Evolutionary conservation across 2,797 vertebrate genomes (phyloP), one percentile per base, ranked within the genome.

Genomic region (Argyrosomus regius): DNA sequence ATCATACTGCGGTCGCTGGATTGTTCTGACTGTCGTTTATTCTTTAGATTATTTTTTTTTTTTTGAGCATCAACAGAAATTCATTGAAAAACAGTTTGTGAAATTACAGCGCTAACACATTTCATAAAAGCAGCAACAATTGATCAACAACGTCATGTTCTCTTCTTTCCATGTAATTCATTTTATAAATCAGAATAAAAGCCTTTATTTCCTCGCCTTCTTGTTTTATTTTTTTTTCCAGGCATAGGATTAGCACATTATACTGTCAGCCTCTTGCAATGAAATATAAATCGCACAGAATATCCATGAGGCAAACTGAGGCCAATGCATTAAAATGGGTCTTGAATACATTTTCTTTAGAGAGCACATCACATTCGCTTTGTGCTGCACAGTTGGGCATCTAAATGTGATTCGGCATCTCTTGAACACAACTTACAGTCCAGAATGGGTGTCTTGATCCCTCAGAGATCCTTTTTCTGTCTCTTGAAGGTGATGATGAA

Each of bases 401-500:
- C 78, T 83, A 72, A 90, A 86, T 79, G 82, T 74, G 81, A 87
- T 72, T 81, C 62, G 64, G 79, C 61, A 12, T 88, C 91, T 88
- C 87, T 82, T 76, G 75, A 88, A 90, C 80, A 87, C 86, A 86
- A 92, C 77, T 81, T 79, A 80, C 85, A 88, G 88, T 93, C 90
- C 84, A 84, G 85, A 81, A 91, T 80, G 80, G 70, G 72, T 81
- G 54, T 88, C 76, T 81, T 65, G 73, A 87, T 88, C 74, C 89
- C 48, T 75, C 70, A 60, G 77, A 86, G 80, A 81, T 76, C 67
- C 59, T 53, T 57, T 39, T 78, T 65, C 28, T 59, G 64, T 72
- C 80, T 89, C 87, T 78, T 67, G 69, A 87, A 91, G 81, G 83
- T 91, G 91, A 87, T 63, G 92, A 92, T 88, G 90, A 87, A 84